Evolutionary conservation across 1,140 invertebrate genomes (phyloP).

Genomic region (Papilio aristodemus): DNA sequence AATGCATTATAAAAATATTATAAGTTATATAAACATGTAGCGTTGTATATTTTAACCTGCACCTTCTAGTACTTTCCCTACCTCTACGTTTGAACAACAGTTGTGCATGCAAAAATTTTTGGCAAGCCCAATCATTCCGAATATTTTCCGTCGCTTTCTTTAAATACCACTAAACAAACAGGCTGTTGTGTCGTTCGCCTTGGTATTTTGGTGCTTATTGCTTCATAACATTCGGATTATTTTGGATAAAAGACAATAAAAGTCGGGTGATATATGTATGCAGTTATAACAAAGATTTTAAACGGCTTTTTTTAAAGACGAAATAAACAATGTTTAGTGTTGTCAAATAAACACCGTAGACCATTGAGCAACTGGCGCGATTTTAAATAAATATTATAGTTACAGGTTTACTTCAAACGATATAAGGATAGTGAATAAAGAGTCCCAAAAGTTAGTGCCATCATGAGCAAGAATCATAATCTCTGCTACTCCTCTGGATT

Average conservation of each 20-base stretch:
- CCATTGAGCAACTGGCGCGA: no score
- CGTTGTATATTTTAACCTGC: background rate
- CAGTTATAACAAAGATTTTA: slow-evolving; percentile 3
- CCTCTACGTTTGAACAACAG: background rate
- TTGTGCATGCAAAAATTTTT: slow-evolving; percentile 11
- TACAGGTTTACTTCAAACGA: no score
- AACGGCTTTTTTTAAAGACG: background rate
- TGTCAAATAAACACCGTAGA: background rate
- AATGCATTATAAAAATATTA: no score
- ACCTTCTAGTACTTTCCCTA: slow-evolving; percentile 10
- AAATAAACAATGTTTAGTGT: slow-evolving; percentile 1
- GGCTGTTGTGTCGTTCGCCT: slow-evolving; percentile 21
- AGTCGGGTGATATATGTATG: slow-evolving; percentile 9
- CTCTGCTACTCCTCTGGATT: no score
- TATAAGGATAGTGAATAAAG: no score
- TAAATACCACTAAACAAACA: slow-evolving; percentile 35
- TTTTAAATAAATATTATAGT: no score
- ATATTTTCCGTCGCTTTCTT: slow-evolving; percentile 26
- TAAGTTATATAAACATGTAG: no score
- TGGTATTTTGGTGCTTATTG: slow-evolving; percentile 33
- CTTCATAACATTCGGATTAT: slow-evolving; percentile 27
- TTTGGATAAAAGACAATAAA: slow-evolving; percentile 29
- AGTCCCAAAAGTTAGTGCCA: no score
- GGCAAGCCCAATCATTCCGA: slow-evolving; percentile 16
- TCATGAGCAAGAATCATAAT: no score